Evolutionary conservation across 2,113 vertebrate species (phyloP).

Genomic region (Kryptolebias marmoratus): DNA sequence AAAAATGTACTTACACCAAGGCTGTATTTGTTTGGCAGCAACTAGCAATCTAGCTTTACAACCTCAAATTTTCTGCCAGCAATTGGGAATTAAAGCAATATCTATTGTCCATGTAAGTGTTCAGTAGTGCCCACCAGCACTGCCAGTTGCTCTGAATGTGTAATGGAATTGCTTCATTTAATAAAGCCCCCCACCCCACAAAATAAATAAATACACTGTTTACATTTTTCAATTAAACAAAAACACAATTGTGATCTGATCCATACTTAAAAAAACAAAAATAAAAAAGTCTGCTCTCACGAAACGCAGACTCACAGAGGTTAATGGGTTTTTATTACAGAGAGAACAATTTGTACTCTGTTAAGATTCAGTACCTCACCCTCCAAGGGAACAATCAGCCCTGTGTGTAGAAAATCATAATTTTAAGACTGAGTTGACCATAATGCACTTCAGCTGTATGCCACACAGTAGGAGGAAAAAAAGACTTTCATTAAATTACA

Average conservation of each 20-base stretch:
- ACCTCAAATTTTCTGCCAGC: no score
- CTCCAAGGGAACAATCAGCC: slow-evolving; percentile 30
- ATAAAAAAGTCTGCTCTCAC: neutral
- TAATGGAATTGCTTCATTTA: no score
- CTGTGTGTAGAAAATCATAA: slow-evolving; percentile 45
- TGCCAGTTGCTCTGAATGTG: no score
- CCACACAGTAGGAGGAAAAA: slow-evolving; percentile 34
- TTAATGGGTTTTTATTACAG: slow-evolving; percentile 5
- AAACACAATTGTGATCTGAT: neutral
- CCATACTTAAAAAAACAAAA: slow-evolving; percentile 14
- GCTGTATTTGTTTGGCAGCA: no score
- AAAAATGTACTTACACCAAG: no score
- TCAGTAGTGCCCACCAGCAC: no score
- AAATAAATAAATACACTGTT: no score
- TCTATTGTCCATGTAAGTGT: no score
- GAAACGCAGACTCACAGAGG: slow-evolving; percentile 6
- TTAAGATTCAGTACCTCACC: slow-evolving; percentile 14
- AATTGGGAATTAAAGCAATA: no score
- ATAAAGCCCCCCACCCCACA: no score
- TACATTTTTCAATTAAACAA: no score
- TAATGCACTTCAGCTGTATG: slow-evolving; percentile 38
- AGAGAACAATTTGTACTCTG: slow-evolving; percentile 18
- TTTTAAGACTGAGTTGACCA: slow-evolving; percentile 27
- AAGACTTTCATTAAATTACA: slow-evolving; percentile 72
- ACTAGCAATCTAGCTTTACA: no score